Base-by-base conservation (phyloP, 2,888 invertebrate genomes). In the Eustalomyia histrio region DNA sequence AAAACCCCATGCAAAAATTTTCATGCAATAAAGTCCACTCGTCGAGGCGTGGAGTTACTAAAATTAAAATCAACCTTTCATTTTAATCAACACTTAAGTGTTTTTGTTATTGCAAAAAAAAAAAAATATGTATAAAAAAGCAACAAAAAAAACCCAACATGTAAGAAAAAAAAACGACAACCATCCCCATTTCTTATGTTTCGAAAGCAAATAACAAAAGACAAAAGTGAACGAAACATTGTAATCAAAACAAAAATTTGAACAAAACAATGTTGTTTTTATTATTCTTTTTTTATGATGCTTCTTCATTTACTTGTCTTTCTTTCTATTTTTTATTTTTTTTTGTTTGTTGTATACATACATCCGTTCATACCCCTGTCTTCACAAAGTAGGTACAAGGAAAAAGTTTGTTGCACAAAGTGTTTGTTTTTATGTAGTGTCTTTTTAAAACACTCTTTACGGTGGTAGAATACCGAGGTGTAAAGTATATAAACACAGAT, bases 191-290 rank as follows among this genome's bases (percentile, higher is more conserved):
- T 55, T 58, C 63, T 50, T 24, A 58, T 60, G 12, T 67, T 60
- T 63, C 18, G 18, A 33, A 61, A 9, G 16, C 2, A 29, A 58
- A 12, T 53, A 39, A 58, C 57, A 64, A 58, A 57, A 74, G 55
- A 68, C 71, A 80, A 78, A 60, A 57, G 39, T 78, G 65, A 71
- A 78, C 81, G 81, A 78, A 78, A 78, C 67, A 63, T 74, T 78
- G 67, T 81, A 81, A 81, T 78, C 81, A 81, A 81, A 81, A 81
- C 81, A 81, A 81, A 81, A 81, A 78, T 78, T 78, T 81, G 69
- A 78, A 74, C 64, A 78, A 81, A 78, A 78, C 73, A 78, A 74
- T 65, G 50, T 74, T 65, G 29, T 29, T 53, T 72, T 47, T 39
- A 39, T 6, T 6, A 39, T 39, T 55, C 64, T 71, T 64, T 58